Base-by-base conservation (phyloP, 2,113 vertebrate genomes). In the Leuciscus idus region DNA sequence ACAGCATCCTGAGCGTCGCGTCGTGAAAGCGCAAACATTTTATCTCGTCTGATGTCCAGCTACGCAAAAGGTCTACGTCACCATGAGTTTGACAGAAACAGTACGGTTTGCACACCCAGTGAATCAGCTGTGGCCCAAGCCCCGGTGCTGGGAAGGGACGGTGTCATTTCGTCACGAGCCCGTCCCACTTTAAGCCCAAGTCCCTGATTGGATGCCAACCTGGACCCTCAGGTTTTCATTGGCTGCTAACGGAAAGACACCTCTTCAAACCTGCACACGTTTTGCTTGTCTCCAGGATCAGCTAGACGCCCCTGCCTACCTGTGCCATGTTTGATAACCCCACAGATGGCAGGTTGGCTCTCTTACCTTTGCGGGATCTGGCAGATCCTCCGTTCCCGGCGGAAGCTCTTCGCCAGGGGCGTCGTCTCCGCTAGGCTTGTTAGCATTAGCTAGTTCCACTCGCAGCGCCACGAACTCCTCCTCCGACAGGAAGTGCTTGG, bases 381-480 rank as follows among this genome's bases (percentile, higher is more conserved):
- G 94, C 36, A 98, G 97, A 68, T 99, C 98, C 75, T 99, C 98
- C 0, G 94, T 96, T 33, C 97, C 98, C 0, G 95, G 96, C 0
- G 98, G 97, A 2, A 98, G 90, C 11, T 99, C 97, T 8, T 97
- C 97, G n/a, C 87, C 92, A 10, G 93, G 93, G 0, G 93, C 91
- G 0, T 94, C 93, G 6, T 93, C 95, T 0, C 95, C 92, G 13
- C 89, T 91, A 0, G 95, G 93, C 23, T 95, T 94, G 30, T 95
- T 97, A 77, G 95, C 94, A 59, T 97, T 95, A 0, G 97, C 98
- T 70, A 99, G 94, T 81, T 99, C 98, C 9, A 95, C 91, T 68
- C 98, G 93, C 80, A 99, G 94, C 92, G 96, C 96, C 76, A 99
- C 94, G 75, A 99, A 99, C 91, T 99, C 97, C 84, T 97, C 97